Evolutionary conservation across 2,888 invertebrate species (phyloP).

Genomic region (Temnothorax unifasciatus): DNA sequence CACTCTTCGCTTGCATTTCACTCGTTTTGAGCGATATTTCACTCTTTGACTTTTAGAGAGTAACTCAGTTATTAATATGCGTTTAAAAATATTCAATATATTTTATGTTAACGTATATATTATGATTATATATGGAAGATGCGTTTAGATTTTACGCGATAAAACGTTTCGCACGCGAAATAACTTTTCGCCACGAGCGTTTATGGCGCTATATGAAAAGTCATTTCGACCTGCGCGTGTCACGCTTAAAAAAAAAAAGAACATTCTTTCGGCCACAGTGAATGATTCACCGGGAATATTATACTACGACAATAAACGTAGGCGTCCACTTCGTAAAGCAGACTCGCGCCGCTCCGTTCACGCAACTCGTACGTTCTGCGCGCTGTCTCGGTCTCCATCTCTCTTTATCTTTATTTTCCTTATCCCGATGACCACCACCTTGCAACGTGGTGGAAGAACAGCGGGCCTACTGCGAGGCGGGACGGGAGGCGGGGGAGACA

Average conservation of each 20-base stretch:
- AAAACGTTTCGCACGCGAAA: conserved; percentile 8
- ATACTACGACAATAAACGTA: conserved; percentile 75
- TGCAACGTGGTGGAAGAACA: conserved; percentile 67
- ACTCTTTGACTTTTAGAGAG: too few species aligned
- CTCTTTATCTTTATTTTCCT: conserved; percentile 83
- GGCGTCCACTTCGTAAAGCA: conserved; percentile 85
- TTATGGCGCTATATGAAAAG: conserved; percentile 9
- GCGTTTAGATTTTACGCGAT: background rate
- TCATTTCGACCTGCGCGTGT: conserved; percentile 15
- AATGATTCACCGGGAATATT: conserved; percentile 54
- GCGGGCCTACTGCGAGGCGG: conserved; percentile 44
- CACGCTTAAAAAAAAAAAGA: background rate
- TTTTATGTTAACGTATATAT: too few species aligned
- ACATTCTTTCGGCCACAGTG: conserved; percentile 48
- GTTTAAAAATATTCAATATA: background rate
- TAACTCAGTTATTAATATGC: background rate
- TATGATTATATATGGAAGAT: background rate
- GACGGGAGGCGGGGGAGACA: conserved; percentile 4
- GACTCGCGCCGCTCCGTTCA: conserved; percentile 63
- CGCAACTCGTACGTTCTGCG: conserved; percentile 64
- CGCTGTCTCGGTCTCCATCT: conserved; percentile 69
- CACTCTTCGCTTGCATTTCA: too few species aligned
- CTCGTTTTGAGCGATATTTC: too few species aligned
- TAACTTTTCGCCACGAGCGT: background rate
- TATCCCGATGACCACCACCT: conserved; percentile 81